Percentiles rank a stretch among this genome's conserved stretches.
Evolutionary conservation across 2,888 invertebrate species (phyloP).

Genomic region (Lutraria lutraria): DNA sequence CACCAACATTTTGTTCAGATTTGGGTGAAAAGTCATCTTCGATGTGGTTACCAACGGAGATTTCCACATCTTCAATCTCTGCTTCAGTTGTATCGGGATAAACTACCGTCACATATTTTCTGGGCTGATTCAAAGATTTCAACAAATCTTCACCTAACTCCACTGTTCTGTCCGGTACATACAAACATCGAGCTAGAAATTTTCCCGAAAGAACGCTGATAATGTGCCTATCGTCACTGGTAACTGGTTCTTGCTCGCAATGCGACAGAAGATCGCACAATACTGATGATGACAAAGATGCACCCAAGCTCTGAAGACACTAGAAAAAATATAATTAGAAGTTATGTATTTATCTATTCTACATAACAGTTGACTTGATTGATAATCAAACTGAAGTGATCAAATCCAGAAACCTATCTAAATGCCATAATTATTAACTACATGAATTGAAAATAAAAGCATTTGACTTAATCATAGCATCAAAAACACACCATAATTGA

Average conservation of each 20-base stretch:
- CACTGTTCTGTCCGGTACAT: constrained; percentile 45
- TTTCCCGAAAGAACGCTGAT: constrained; percentile 51
- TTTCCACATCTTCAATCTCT: background rate
- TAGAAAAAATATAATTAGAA: background rate
- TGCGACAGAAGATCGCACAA: constrained; percentile 21
- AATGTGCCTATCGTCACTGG: constrained; percentile 37
- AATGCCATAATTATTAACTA: no score
- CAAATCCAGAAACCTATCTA: no score
- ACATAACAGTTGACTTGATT: background rate
- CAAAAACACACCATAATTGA: no score
- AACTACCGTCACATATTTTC: constrained; percentile 43
- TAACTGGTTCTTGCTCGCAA: constrained; percentile 44
- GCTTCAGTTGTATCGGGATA: constrained; percentile 35
- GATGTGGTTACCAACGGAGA: background rate
- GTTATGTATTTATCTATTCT: no score
- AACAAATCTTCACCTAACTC: constrained; percentile 33
- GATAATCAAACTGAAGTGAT: background rate
- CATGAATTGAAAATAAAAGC: no score
- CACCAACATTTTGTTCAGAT: background rate
- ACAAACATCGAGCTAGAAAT: constrained; percentile 49
- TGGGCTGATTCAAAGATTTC: constrained; percentile 27
- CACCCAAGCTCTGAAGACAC: constrained; percentile 38
- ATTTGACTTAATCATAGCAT: no score
- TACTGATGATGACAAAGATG: background rate
- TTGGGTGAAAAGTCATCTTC: background rate